Base-by-base conservation (phyloP, 2,797 vertebrate genomes). In the Adelosebastes latens region DNA sequence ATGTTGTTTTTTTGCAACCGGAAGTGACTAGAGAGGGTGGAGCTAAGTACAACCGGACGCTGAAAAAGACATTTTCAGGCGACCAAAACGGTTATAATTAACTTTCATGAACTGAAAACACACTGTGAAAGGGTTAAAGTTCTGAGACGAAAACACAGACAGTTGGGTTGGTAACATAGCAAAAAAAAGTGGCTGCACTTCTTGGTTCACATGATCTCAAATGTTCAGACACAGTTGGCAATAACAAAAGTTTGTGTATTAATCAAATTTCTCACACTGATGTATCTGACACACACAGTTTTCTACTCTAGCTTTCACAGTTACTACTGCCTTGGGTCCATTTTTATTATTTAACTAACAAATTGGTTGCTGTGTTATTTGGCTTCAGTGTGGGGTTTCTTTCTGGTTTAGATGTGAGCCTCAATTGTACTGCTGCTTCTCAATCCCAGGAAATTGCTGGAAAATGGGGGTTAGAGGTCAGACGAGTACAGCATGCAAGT, bases 371-470 rank as follows among this genome's bases (percentile, higher is more conserved):
- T 80, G 18, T 75, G 32, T 77, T 69, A 25, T 61, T 72, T 55
- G 67, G 58, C 68, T 34, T 63, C 39, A 25, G 0, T 25, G 25
- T n/a, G 27, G 53, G 9, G 42, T 72, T 75, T 65, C 63, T 72
- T 75, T 65, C 63, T 72, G 31, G 27, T 55, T 22, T 25, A 24
- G 22, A 78, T 79, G 12, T 78, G 62, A 72, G 62, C 63, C 16
- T 58, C 56, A 29, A 34, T 80, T 79, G 73, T 80, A 9, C 31
- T 70, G 68, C 80, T 63, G 53, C 64, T n/a, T 70, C 55, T 75
- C 79, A 85, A 71, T 82, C 3, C 10, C 75, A 89, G 80, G 79
- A 84, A 89, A 67, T 66, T 49, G 24, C 60, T 72, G 13, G 24
- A 55, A 65, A 81, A 59, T 49, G n/a, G 3, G 34, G 70, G 69